Evolutionary conservation across 1,140 invertebrate genomes (phyloP), one percentile per base, ranked within the genome.

Genomic region (Drosophila navojoa): DNA sequence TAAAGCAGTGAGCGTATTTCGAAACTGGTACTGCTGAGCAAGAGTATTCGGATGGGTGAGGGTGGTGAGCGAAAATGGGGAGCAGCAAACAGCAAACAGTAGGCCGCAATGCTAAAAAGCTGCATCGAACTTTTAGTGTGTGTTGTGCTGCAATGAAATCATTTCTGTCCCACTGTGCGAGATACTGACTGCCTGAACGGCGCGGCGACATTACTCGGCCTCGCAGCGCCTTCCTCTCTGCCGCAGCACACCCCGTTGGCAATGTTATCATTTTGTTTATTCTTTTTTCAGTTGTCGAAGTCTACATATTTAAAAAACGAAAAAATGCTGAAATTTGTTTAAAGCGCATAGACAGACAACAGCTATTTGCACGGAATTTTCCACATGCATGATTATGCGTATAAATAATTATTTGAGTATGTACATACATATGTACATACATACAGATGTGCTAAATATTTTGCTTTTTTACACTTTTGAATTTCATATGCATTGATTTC

Each of bases 221-320:
- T 75, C 68, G 57, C 59, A 29, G 49, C 69, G 27, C 35, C 40
- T 60, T 70, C 70, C 13, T 40, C 40, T 45, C 64, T 44, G 27
- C 62, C 61, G 27, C 72, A 44, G 57, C 59, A 25, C 55, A 32
- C 58, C 57, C 22, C 69, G 29, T 45, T 35, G 38, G 7, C 45
- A 53, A 64, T 58, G 27, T 63, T 74, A 70, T 78, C 78, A 87
- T 68, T 60, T 29, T 55, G 54, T 69, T 86, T 77, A 66, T 66
- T 79, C 68, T 68, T 82, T 45, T 50, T 71, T 70, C 27, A 42
- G 40, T 52, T 27, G 54, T 53, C 57, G 42, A 68, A 69, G 54
- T 87, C 69, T 82, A n/a, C n/a, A n/a, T n/a, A 87, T 87, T 82
- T 75, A 80, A 85, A 77, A 86, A 71, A 63, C 57, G 15, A 71